Conservation (phyloP, 2,888 invertebrate genomes). For the Pherbina coryleti region DNA sequence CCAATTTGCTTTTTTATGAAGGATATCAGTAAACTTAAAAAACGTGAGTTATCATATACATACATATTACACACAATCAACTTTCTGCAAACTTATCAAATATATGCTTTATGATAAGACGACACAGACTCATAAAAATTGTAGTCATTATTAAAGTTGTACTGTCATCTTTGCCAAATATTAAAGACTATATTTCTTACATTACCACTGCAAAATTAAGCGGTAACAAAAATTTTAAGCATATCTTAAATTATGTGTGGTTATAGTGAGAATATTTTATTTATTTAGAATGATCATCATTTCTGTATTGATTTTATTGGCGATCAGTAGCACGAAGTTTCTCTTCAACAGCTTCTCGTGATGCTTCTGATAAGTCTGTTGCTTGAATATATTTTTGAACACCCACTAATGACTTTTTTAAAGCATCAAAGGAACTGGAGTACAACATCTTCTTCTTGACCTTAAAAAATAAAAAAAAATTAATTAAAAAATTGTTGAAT, state of each 20-base stretch:
- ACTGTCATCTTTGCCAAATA: no score
- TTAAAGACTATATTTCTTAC: no score
- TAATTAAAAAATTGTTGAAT: no score
- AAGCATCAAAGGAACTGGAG: conserved; percentile 96
- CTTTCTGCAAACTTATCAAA: no score
- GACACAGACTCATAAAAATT: no score
- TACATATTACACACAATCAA: no score
- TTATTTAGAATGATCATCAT: conserved; percentile 42
- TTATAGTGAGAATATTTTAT: conserved; percentile 42
- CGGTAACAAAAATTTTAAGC: not conserved
- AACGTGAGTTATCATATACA: no score
- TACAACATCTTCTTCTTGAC: conserved; percentile 90
- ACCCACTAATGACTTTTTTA: conserved; percentile 96
- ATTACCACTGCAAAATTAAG: not conserved
- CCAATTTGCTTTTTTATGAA: no score
- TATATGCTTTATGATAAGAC: no score
- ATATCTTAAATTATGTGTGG: conserved; percentile 3
- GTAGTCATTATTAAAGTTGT: no score
- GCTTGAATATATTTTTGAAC: conserved; percentile 98
- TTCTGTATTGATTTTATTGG: conserved; percentile 74
- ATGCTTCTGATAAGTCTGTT: conserved; percentile 94
- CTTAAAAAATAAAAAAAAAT: conserved; percentile 51
- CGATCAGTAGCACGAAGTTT: conserved; percentile 95
- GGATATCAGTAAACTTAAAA: no score
- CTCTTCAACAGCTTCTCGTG: conserved; percentile 93